Percentiles rank a stretch among this genome's conserved stretches.
Evolutionary conservation across 2,888 invertebrate genomes (phyloP).

Genomic region (Chouioia cunea): DNA sequence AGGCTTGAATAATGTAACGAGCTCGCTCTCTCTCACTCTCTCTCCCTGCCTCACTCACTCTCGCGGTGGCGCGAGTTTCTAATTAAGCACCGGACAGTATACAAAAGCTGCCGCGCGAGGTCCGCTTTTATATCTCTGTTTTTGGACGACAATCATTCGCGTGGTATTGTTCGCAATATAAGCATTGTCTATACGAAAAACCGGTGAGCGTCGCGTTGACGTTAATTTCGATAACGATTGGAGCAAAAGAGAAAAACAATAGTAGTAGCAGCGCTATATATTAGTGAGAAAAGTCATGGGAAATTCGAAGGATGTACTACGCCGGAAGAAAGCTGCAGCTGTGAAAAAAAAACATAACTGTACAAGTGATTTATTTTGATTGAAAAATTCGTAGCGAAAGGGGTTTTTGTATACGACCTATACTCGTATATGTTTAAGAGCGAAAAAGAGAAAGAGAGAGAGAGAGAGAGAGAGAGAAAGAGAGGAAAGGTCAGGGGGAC

Average conservation of each 20-base stretch:
- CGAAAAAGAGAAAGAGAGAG: conserved; percentile 49
- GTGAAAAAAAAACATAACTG: conserved; percentile 58
- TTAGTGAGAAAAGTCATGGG: too few species aligned
- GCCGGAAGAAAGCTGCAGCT: conserved; percentile 20
- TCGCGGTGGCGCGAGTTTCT: conserved; percentile 60
- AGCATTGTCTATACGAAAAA: neutral
- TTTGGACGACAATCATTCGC: neutral
- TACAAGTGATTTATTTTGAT: conserved; percentile 67
- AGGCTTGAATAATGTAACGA: conserved; percentile 67
- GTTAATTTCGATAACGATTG: too few species aligned
- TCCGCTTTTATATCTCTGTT: conserved; percentile 11
- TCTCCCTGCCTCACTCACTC: too few species aligned
- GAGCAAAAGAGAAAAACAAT: neutral
- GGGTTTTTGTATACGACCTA: conserved; percentile 57
- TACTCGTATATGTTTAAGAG: conserved; percentile 6
- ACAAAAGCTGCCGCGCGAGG: conserved; percentile 57
- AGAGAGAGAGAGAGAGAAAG: conserved; percentile 50
- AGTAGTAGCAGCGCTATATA: neutral
- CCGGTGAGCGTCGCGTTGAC: too few species aligned
- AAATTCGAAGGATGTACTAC: too few species aligned
- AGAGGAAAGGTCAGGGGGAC: conserved; percentile 66
- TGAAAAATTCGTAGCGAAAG: conserved; percentile 59
- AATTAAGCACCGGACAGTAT: conserved; percentile 67
- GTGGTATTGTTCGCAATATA: neutral
- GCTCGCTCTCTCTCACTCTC: conserved; percentile 51